Base-by-base conservation (phyloP, 1,140 invertebrate genomes). In the Leptinotarsa lineolata region DNA sequence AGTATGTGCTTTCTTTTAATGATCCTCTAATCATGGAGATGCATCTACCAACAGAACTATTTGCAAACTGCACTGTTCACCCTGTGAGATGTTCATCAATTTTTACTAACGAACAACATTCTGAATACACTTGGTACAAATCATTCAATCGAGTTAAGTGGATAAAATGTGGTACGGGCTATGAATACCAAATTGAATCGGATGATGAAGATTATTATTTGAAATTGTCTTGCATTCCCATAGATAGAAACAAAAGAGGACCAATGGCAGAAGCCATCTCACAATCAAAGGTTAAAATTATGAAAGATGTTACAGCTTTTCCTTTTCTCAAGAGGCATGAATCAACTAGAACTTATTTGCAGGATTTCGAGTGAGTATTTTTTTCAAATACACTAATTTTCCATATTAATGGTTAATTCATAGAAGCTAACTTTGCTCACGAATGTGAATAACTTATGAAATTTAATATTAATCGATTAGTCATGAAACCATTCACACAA, bases 261-360 rank as follows among this genome's bases (percentile, higher is more conserved):
- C 89, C 89, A 61, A 72, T 11, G 30, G 30, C 30, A 39, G 30
- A 39, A 39, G 30, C 30, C 8, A 81, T 39, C 82, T 88, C 21
- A 89, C 90, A 81, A 85, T 86, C 72, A 84, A 78, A 75, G 48
- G 82, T n/a, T 88, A 95, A 30, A 48, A 70, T 48, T 18, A n/a
- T 54, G 77, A 93, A 94, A 30, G 91, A 89, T 66, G 59, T 78
- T 65, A 76, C 79, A 8, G 30, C 71, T 4, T 96, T 93, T 85
- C 94, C 93, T 5, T 96, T 95, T 88, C 91, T 95, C 84, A 86
- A 78, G 1, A 88, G 95, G 68, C 94, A 96, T 80, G 66, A 81
- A 44, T 92, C 90, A 81, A 96, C 95, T 2, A 82, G 81, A 58
- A 70, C 85, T 73, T 86, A 85, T 79, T 81, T 92, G 58, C 85